phyloP scores from a whole-genome alignment of 2,113 vertebrate genomes.

The Cepphus grylle region DNA sequence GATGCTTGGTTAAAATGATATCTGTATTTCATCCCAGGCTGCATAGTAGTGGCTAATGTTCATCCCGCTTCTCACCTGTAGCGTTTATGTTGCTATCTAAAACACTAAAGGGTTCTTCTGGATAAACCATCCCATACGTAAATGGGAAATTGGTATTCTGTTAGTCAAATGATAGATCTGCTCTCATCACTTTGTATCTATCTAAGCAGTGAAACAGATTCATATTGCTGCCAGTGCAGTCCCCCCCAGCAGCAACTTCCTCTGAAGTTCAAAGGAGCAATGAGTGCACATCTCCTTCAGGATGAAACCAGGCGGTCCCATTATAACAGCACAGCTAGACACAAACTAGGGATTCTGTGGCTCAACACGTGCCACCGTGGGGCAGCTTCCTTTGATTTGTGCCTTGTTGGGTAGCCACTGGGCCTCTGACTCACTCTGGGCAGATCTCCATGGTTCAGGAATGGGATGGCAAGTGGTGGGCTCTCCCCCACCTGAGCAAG shows the following conservation, averaged over 20 bases:
- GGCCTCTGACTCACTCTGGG: background rate
- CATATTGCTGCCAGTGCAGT: background rate
- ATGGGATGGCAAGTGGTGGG: background rate
- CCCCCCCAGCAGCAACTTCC: background rate
- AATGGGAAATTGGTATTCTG: background rate
- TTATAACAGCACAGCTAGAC: background rate
- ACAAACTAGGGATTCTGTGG: fast-evolving
- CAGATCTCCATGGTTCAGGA: background rate
- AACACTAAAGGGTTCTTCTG: background rate
- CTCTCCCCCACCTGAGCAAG: background rate
- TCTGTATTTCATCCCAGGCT: background rate
- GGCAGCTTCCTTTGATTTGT: background rate
- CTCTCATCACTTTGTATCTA: background rate
- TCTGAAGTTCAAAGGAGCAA: background rate
- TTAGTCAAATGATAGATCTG: background rate
- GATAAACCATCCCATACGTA: background rate
- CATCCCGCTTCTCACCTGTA: background rate
- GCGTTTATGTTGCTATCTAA: background rate
- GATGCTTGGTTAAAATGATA: background rate
- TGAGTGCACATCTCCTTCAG: background rate
- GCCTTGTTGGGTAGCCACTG: background rate
- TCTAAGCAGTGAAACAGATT: background rate
- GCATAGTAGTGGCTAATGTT: background rate
- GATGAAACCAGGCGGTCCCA: background rate
- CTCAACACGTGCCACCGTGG: background rate